Percentiles rank a stretch among this genome's conserved stretches.
These are phyloP conservation scores for Sandelia bainsii DNA, from an alignment of 2,797 vertebrate genomes.

Conservation along the genomic window DNA sequence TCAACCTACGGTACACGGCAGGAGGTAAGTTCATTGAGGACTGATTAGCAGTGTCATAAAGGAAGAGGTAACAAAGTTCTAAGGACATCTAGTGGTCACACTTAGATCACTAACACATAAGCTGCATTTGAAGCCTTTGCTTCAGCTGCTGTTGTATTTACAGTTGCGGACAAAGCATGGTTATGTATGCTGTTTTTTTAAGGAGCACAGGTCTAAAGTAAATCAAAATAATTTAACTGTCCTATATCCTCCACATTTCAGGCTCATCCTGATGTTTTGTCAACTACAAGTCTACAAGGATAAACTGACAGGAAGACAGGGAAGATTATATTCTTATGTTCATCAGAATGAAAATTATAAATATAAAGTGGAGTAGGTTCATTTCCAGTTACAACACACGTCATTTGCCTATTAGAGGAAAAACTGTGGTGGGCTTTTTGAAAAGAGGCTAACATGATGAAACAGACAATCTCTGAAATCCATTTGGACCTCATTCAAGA, in stretches of 20 bases:
- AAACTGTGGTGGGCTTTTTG: conserved; percentile 56
- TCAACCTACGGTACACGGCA: conserved; percentile 33
- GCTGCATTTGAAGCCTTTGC: neutral
- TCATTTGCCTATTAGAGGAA: conserved; percentile 50
- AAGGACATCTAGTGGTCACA: conserved; percentile 82
- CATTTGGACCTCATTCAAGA: conserved; percentile 81
- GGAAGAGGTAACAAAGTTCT: conserved; percentile 57
- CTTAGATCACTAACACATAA: conserved; percentile 10
- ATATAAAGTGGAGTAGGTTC: conserved; percentile 40
- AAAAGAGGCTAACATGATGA: conserved; percentile 81
- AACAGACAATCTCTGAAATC: conserved; percentile 79
- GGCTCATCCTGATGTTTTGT: conserved; percentile 35
- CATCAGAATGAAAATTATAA: conserved; percentile 44
- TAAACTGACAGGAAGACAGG: conserved; percentile 40
- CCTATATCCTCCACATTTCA: conserved; percentile 27
- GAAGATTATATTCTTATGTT: conserved; percentile 45
- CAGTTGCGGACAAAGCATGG: neutral
- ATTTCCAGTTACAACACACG: conserved; percentile 56
- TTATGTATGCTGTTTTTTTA: neutral
- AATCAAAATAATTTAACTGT: neutral
- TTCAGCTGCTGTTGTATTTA: neutral
- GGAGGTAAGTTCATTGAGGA: conserved; percentile 39
- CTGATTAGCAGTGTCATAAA: conserved; percentile 24
- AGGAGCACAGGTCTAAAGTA: neutral
- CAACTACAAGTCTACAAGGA: conserved; percentile 27